Conservation (phyloP, 2,888 invertebrate species). For the Bombylius discolor region DNA sequence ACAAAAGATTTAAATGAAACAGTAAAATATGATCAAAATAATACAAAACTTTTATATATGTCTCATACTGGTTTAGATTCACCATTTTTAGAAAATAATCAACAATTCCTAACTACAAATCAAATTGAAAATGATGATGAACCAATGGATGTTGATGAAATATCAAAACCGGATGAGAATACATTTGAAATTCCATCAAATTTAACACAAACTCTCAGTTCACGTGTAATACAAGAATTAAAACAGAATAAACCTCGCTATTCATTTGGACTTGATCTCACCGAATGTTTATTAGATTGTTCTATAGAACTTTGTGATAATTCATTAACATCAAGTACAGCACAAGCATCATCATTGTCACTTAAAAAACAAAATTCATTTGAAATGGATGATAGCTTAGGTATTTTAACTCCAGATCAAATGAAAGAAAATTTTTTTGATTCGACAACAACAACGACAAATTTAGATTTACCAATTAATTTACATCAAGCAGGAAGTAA, state of each 20-base stretch:
- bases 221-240: conserved; percentile 5
- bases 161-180: conserved; percentile 10
- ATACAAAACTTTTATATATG: conserved; percentile 26
- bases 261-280: conserved; percentile 34
- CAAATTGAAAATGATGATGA: conserved; percentile 6
- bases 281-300: conserved; percentile 32
- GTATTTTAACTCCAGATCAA: conserved; percentile 78
- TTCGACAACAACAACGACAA: conserved; percentile 45
- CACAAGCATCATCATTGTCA: conserved; percentile 10
- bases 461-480: conserved; percentile 43
- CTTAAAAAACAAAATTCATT: conserved; percentile 61
- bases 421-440: conserved; percentile 63
- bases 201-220: conserved; percentile 7
- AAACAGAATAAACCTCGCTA: conserved; percentile 23
- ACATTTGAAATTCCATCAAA: conserved; percentile 8
- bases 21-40: conserved; percentile 17
- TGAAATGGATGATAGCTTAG: conserved; percentile 68
- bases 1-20: conserved; percentile 25
- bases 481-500: conserved; percentile 39
- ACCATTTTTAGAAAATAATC: neutral
- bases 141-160: conserved; percentile 23
- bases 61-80: conserved; percentile 17
- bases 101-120: neutral
- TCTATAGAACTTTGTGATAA: conserved; percentile 35
- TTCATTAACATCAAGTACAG: conserved; percentile 27